These are phyloP conservation scores for Gobionotothen gibberifrons DNA, from an alignment of 2,797 vertebrate genomes.

Conservation along the genomic window DNA sequence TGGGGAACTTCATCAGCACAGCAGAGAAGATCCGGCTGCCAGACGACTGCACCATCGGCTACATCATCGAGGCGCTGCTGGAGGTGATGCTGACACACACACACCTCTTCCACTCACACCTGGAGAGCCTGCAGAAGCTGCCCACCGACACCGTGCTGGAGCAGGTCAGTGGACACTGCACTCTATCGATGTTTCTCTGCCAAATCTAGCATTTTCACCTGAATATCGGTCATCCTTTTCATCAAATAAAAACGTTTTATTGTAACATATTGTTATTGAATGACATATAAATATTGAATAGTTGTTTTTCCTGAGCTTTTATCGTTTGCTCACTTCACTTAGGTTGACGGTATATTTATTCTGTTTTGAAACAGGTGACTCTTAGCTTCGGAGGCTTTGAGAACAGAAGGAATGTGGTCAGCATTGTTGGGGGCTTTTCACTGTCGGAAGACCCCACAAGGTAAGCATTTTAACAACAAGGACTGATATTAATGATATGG, in stretches of 20 bases:
- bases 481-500: not conserved
- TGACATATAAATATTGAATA: not conserved
- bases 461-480: conserved; percentile 65
- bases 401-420: conserved; percentile 92
- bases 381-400: conserved; percentile 96
- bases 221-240: not conserved
- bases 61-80: conserved; percentile 95
- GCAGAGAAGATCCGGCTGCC: conserved; percentile 96
- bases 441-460: conserved; percentile 92
- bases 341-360: not conserved
- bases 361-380: conserved; percentile 85
- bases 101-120: conserved; percentile 93
- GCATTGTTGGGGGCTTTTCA: conserved; percentile 87
- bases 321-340: not conserved
- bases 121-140: conserved; percentile 93
- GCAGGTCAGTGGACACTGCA: conserved; percentile 83
- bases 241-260: too few species aligned
- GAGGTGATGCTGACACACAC: conserved; percentile 91
- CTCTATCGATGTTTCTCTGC: too few species aligned
- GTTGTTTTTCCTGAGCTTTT: not conserved
- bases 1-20: conserved; percentile 97
- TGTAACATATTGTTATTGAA: not conserved
- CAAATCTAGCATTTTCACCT: not conserved
- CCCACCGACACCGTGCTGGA: conserved; percentile 81
- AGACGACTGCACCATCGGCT: conserved; percentile 96